Conservation (phyloP, 2,888 invertebrate species). For the Hirtodrosophila histrioides region DNA sequence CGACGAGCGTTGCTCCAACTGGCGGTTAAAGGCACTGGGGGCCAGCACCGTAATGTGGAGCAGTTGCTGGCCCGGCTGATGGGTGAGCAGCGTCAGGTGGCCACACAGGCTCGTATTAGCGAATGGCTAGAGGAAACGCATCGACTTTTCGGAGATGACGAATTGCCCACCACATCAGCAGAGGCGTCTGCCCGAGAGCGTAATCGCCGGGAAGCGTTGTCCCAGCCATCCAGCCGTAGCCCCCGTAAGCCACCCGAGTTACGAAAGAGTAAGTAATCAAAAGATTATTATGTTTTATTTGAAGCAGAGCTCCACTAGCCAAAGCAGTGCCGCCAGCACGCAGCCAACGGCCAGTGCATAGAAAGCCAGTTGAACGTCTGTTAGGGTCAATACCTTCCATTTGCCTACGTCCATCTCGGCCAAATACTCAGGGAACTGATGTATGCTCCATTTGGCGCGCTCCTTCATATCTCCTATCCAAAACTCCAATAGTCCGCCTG, state of each 20-base stretch:
- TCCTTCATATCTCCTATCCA: constrained; percentile 81
- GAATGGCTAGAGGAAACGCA: constrained; percentile 72
- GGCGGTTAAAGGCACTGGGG: constrained; percentile 85
- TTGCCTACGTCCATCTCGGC: constrained; percentile 60
- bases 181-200: constrained; percentile 70
- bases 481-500: constrained; percentile 80
- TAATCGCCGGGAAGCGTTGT: constrained; percentile 38
- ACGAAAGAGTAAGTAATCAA: constrained; percentile 43
- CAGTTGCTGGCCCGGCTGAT: constrained; percentile 58
- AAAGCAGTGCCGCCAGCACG: constrained; percentile 51
- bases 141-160: constrained; percentile 56
- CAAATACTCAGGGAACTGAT: constrained; percentile 63
- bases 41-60: constrained; percentile 58
- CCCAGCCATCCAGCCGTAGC: constrained; percentile 25
- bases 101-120: constrained; percentile 52
- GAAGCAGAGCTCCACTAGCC: constrained; percentile 41
- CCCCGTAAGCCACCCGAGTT: constrained; percentile 43
- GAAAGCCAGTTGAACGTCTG: constrained; percentile 83
- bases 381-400: constrained; percentile 81
- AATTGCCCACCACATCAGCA: constrained; percentile 73
- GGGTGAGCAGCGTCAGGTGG: constrained; percentile 77
- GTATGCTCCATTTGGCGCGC: constrained; percentile 71
- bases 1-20: constrained; percentile 88
- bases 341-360: constrained; percentile 80
- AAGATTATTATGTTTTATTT: constrained; percentile 11